These are phyloP conservation scores for Ciconia boyciana DNA, from an alignment of 2,113 vertebrate species.

Conservation along the genomic window DNA sequence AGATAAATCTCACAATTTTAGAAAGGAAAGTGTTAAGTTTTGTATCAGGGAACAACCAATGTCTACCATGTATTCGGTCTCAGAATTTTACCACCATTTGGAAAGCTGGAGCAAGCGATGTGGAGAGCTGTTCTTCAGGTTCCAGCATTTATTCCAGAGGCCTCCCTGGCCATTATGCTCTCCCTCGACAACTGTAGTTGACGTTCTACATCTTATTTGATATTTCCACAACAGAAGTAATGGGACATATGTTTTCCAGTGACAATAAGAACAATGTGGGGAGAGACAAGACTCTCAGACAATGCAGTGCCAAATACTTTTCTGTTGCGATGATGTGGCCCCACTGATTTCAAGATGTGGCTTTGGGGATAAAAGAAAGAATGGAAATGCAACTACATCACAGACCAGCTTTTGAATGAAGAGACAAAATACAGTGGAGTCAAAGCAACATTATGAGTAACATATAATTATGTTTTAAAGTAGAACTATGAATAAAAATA, in stretches of 20 bases:
- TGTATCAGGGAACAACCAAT: neutral
- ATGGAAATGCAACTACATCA: constrained; percentile 1
- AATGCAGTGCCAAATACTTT: neutral
- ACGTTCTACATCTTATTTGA: neutral
- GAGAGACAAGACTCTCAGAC: neutral
- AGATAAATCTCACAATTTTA: neutral
- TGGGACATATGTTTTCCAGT: constrained; percentile 20
- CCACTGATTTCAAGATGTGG: constrained; percentile 53
- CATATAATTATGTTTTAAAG: constrained; percentile 4
- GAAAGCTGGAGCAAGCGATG: neutral
- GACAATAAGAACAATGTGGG: constrained; percentile 17
- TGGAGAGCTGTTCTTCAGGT: neutral
- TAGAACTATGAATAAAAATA: constrained; percentile 8
- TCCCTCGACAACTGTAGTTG: neutral
- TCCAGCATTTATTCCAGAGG: neutral
- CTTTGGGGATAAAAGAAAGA: constrained; percentile 19
- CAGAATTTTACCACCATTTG: neutral
- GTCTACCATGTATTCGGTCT: neutral
- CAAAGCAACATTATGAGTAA: neutral
- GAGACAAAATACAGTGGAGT: neutral
- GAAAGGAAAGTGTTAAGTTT: neutral
- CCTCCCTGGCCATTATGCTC: neutral
- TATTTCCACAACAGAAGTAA: neutral
- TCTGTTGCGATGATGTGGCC: neutral
- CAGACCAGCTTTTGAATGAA: neutral